phyloP scores from a whole-genome alignment of 2,888 invertebrate species.

The Oscheius sp. region DNA sequence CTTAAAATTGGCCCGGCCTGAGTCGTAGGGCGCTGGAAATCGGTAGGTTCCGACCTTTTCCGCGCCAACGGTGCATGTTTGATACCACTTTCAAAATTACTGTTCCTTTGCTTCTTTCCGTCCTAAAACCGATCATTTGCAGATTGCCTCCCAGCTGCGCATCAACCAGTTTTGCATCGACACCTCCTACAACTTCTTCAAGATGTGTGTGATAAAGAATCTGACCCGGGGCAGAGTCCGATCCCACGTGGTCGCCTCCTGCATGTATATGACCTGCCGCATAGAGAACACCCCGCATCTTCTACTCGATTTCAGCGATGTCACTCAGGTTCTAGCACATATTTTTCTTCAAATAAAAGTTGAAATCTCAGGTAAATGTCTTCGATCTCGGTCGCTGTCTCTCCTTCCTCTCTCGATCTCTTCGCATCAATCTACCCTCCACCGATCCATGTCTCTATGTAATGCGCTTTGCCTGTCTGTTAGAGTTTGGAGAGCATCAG shows the following conservation, averaged over 20 bases:
- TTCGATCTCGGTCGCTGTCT: conserved; percentile 94
- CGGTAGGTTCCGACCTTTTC: no score
- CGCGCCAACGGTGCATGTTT: no score
- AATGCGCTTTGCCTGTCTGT: conserved; percentile 89
- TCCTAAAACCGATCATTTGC: no score
- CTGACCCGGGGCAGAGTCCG: conserved; percentile 85
- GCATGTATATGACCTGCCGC: conserved; percentile 95
- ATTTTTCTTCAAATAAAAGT: conserved; percentile 2
- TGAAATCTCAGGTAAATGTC: conserved; percentile 85
- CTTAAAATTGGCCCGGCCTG: no score
- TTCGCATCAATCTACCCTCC: conserved; percentile 81
- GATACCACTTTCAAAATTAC: no score
- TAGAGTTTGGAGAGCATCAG: conserved; percentile 88
- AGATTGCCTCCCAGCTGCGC: conserved; percentile 84
- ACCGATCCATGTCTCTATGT: conserved; percentile 95
- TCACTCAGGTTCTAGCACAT: conserved; percentile 74
- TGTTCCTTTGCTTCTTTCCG: no score
- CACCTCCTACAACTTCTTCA: conserved; percentile 92
- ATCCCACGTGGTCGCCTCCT: conserved; percentile 92
- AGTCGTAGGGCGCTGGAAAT: no score
- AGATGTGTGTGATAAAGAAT: conserved; percentile 77
- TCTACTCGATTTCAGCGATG: conserved; percentile 95
- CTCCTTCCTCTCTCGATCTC: conserved; percentile 86
- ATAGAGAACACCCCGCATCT: conserved; percentile 94
- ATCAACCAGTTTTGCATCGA: conserved; percentile 91